Conservation (phyloP, 2,113 vertebrate species). For the Pteruthius melanotis region DNA sequence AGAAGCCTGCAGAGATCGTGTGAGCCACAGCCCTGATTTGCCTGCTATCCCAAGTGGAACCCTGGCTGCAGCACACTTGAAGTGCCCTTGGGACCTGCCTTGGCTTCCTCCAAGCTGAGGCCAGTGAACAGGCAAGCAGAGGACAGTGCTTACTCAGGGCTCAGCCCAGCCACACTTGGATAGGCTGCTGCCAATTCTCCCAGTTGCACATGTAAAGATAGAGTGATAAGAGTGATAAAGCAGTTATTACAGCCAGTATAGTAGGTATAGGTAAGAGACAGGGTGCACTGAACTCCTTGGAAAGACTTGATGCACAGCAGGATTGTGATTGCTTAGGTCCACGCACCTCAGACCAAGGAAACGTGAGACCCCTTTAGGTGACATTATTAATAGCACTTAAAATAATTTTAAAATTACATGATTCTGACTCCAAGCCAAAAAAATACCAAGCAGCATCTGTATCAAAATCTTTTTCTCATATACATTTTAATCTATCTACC, state of each 20-base stretch:
- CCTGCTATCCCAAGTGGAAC: not conserved
- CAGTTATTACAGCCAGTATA: not conserved
- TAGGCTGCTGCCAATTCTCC: not conserved
- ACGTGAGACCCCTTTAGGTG: not conserved
- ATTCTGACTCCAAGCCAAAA: not conserved
- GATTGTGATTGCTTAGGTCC: not conserved
- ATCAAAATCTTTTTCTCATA: not conserved
- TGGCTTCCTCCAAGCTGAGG: not conserved
- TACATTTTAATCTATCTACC: not conserved
- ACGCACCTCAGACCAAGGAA: not conserved
- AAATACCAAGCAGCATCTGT: not conserved
- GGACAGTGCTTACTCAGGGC: not conserved
- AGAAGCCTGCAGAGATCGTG: not conserved
- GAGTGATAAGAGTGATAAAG: not conserved
- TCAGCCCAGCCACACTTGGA: not conserved
- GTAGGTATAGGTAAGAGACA: not conserved
- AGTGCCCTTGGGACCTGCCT: not conserved
- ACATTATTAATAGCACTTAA: not conserved
- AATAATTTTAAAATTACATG: not conserved
- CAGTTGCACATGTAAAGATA: not conserved
- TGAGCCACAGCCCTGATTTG: not conserved
- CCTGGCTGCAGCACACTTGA: not conserved
- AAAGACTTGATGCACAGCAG: not conserved
- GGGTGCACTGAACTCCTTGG: not conserved
- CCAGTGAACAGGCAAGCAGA: not conserved